Evolutionary conservation across 1,140 invertebrate species (phyloP).

Genomic region (Planococcus citri): DNA sequence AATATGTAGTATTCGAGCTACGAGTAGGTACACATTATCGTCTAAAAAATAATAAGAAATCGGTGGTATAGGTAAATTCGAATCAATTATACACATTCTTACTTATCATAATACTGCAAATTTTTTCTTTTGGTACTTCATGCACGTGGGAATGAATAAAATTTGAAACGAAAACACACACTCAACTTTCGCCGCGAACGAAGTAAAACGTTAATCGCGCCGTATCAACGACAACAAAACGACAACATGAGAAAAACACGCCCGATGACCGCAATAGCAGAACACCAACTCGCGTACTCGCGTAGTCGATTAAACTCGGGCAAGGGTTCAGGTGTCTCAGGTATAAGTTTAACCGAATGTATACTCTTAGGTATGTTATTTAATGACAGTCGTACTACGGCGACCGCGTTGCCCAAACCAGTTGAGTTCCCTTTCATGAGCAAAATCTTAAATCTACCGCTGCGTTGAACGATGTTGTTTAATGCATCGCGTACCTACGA

Average conservation of each 20-base stretch:
- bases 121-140: too few relatives aligned
- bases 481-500: not conserved
- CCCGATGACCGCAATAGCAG: not conserved
- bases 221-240: not conserved
- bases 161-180: not conserved
- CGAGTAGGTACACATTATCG: too few relatives aligned
- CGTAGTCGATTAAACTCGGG: too few relatives aligned
- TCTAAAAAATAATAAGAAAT: too few relatives aligned
- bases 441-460: not conserved
- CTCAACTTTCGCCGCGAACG: not conserved
- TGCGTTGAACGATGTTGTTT: not conserved
- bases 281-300: not conserved
- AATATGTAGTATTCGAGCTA: too few relatives aligned
- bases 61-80: too few relatives aligned
- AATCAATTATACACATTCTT: too few relatives aligned
- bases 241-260: not conserved
- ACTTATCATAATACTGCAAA: too few relatives aligned
- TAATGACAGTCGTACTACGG: not conserved
- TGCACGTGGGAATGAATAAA: not conserved
- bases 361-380: not conserved
- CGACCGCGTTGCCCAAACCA: not conserved
- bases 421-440: not conserved
- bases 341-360: not conserved
- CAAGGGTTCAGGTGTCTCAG: slow-evolving; percentile 1
- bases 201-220: not conserved